Evolutionary conservation across 2,888 invertebrate species (phyloP).

Genomic region (Parasteatoda lunata): DNA sequence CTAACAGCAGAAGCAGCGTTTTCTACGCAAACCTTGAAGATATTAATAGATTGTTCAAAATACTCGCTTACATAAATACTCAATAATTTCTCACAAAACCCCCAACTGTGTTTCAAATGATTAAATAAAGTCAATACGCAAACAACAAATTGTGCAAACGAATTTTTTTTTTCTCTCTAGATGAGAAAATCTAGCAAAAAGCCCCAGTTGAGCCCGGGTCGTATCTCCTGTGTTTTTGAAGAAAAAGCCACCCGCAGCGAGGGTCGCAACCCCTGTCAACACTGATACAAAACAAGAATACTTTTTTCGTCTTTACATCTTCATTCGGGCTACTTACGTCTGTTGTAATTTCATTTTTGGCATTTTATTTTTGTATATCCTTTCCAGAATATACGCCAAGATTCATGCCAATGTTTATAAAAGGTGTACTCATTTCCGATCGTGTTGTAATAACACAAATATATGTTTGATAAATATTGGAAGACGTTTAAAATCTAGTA

Average conservation of each 20-base stretch:
- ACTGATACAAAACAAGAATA: constrained; percentile 50
- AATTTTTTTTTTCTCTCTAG: not conserved
- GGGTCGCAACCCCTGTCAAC: constrained; percentile 60
- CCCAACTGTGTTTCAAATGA: not conserved
- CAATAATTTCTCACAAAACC: not conserved
- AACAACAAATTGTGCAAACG: not conserved
- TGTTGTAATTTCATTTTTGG: not conserved
- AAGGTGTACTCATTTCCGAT: not conserved
- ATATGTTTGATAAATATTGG: constrained; percentile 20
- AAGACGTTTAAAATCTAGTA: not conserved
- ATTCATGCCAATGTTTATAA: constrained; percentile 5
- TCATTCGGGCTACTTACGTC: constrained; percentile 35
- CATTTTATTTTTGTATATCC: not conserved
- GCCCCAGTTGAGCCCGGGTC: not conserved
- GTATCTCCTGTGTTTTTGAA: not conserved
- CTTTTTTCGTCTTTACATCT: constrained; percentile 19
- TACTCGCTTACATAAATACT: not conserved
- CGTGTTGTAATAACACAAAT: constrained; percentile 13
- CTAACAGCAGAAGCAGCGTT: not conserved
- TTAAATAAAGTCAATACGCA: not conserved
- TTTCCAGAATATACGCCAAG: not conserved
- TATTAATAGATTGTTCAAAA: not conserved
- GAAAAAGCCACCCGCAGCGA: constrained; percentile 48
- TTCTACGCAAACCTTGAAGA: not conserved
- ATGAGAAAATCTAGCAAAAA: not conserved